A percentile compares a stretch with the other conserved stretches of the same genome.
phyloP scores from a whole-genome alignment of 2,113 vertebrate species.

The Gorilla gorilla region DNA sequence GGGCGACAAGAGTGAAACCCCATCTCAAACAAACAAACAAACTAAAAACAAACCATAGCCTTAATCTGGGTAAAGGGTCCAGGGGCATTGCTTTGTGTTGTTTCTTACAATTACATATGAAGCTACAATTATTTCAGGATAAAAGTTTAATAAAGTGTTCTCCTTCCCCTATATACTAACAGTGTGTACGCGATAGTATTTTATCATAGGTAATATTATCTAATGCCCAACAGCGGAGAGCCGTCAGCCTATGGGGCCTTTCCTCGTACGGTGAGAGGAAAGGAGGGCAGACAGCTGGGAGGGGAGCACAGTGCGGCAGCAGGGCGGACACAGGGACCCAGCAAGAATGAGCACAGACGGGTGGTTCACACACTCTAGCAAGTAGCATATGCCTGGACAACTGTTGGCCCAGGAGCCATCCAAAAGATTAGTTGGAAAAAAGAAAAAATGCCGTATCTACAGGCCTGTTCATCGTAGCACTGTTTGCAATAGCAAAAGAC shows the following conservation, averaged over 20 bases:
- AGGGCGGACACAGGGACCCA: neutral
- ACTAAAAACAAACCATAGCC: neutral
- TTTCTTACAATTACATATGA: neutral
- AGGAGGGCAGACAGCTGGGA: rapidly evolving
- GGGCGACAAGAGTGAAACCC: too few relatives aligned
- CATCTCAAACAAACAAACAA: too few relatives aligned
- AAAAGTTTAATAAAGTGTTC: neutral
- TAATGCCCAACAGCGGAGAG: rapidly evolving
- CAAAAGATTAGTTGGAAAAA: neutral
- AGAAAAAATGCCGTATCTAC: rapidly evolving
- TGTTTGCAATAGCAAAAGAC: neutral
- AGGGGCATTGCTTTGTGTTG: rapidly evolving
- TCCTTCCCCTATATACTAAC: rapidly evolving
- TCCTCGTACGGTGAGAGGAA: rapidly evolving
- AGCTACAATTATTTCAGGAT: neutral
- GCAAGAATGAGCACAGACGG: rapidly evolving
- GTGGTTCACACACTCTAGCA: rapidly evolving
- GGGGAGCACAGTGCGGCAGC: rapidly evolving
- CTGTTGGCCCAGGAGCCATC: neutral
- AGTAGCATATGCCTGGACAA: rapidly evolving
- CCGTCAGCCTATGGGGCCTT: rapidly evolving
- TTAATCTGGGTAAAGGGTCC: rapidly evolving
- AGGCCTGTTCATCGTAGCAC: rapidly evolving
- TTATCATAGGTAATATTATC: rapidly evolving
- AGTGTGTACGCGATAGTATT: rapidly evolving